A percentile compares a stretch with the other conserved stretches of the same genome.
phyloP scores from a whole-genome alignment of 2,888 invertebrate species.

The Drosophila aldrichi region DNA sequence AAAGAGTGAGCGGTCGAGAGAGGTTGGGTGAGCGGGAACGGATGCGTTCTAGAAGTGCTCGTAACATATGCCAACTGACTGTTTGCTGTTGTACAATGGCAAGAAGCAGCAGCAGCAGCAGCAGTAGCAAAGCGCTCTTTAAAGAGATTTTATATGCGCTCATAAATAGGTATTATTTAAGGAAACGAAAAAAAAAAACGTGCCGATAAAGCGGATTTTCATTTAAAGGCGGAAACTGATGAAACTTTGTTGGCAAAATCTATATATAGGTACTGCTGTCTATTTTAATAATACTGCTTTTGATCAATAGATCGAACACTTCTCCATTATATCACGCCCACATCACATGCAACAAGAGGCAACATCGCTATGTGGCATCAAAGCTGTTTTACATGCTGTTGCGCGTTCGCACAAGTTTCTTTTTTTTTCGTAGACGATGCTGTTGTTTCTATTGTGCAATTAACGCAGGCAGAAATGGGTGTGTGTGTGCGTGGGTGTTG shows the following conservation, averaged over 20 bases:
- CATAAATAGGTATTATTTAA: slow-evolving; percentile 16
- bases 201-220: slow-evolving; percentile 16
- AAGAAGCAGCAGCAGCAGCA: slow-evolving; percentile 13
- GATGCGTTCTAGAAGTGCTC: slow-evolving; percentile 24
- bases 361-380: slow-evolving; percentile 33
- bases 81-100: slow-evolving; percentile 28
- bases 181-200: background rate
- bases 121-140: slow-evolving; percentile 33
- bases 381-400: slow-evolving; percentile 71
- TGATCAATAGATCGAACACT: background rate
- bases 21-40: background rate
- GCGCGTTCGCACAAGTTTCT: slow-evolving; percentile 68
- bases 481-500: slow-evolving; percentile 6
- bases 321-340: background rate
- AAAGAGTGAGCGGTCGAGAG: background rate
- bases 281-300: background rate
- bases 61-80: slow-evolving; percentile 61
- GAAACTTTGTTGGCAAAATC: background rate
- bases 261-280: background rate
- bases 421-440: slow-evolving; percentile 35
- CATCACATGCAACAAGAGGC: slow-evolving; percentile 7
- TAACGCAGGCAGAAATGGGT: slow-evolving; percentile 52
- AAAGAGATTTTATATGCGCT: slow-evolving; percentile 23
- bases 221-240: slow-evolving; percentile 7
- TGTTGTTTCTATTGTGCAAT: slow-evolving; percentile 66